These are phyloP conservation scores for Parnassius apollo DNA, from an alignment of 2,888 invertebrate species.

Conservation along the genomic window DNA sequence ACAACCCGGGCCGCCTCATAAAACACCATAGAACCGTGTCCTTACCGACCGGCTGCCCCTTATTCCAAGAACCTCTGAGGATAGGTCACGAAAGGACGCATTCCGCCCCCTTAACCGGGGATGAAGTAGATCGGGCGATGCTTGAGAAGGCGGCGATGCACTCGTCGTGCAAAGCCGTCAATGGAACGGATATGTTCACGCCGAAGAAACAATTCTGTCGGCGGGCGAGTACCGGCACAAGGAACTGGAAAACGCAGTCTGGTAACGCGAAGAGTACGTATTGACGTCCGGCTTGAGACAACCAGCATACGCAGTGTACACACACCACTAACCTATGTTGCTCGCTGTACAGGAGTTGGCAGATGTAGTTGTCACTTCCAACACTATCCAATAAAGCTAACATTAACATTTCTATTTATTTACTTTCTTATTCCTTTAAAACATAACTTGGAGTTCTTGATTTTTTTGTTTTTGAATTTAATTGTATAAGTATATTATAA, in stretches of 20 bases:
- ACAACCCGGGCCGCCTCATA: slow-evolving; percentile 48
- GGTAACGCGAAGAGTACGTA: slow-evolving; percentile 77
- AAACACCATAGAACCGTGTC: slow-evolving; percentile 71
- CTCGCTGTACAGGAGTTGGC: slow-evolving; percentile 16
- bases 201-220: slow-evolving; percentile 63
- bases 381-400: too few species aligned
- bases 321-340: slow-evolving; percentile 10
- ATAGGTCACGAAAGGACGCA: slow-evolving; percentile 84
- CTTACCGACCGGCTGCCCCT: slow-evolving; percentile 61
- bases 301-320: slow-evolving; percentile 16
- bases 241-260: slow-evolving; percentile 71
- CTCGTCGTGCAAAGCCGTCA: slow-evolving; percentile 61
- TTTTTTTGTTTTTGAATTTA: too few species aligned
- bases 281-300: slow-evolving; percentile 34
- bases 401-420: too few species aligned
- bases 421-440: too few species aligned
- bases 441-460: too few species aligned
- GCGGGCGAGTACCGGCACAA: slow-evolving; percentile 70
- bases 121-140: slow-evolving; percentile 61
- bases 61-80: slow-evolving; percentile 62
- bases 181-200: slow-evolving; percentile 50
- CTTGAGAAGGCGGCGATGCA: slow-evolving; percentile 56
- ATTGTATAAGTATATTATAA: too few species aligned
- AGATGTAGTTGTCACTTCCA: not conserved
- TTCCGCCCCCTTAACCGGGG: slow-evolving; percentile 85